Evolutionary conservation across 1,140 invertebrate genomes (phyloP), one percentile per base, ranked within the genome.

Genomic region (Acromyrmex echinatior): DNA sequence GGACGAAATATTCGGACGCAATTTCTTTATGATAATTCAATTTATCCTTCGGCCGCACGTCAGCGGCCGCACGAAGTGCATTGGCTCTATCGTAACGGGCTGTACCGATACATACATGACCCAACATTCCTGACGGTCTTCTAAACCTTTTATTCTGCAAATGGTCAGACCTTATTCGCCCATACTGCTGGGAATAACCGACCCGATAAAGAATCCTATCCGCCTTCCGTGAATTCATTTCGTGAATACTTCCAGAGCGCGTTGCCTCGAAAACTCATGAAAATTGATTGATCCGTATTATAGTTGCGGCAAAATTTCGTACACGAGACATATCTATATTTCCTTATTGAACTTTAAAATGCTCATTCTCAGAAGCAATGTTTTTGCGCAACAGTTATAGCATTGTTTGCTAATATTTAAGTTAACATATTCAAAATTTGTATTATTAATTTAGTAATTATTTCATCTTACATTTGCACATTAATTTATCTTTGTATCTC

Each of bases 11-110:
- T 90, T 91, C 87, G 89, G 87, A 79, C 79, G 81, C 91, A 92
- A 92, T 92, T 92, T 88, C 91, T 91, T 92, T 92, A 92, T 92
- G 92, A 92, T 92, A 92, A 92, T 92, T 92, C 92, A 89, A 92
- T 92, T 91, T 91, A 89, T 91, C 86, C 84, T 62, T 66, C 35
- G 87, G 56, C 21, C 68, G 53, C 88, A 56, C 51, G 76, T 87
- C 86, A 39, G 60, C 73, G 35, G 14, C 66, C 68, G 56, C n/a
- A 39, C 31, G n/a, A 45, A 56, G 60, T 76, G 76, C 39, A 74
- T 68, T 77, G 60, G 25, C 58, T 74, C 49, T 45, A 51, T 84
- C 73, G 65, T 86, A 86, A 68, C 62, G 53, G n/a, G 66, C 35
- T 28, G 45, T 60, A 82, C 81, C 82, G 68, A 62, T 90, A 88